Base-by-base conservation (phyloP, 2,113 vertebrate genomes). In the Coptodon rendalli region DNA sequence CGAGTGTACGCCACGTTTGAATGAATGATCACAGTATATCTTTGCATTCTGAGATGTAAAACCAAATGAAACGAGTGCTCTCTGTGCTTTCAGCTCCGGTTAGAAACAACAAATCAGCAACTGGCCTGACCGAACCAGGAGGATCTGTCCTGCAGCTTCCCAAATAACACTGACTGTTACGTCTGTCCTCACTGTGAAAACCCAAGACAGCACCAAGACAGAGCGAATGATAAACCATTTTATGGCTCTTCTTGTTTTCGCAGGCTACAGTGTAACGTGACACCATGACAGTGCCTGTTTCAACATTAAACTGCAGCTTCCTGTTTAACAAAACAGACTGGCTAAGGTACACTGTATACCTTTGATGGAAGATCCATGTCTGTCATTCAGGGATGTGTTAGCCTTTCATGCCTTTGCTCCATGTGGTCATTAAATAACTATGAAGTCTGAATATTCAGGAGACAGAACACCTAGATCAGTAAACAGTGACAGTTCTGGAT, bases 261-360 rank as follows among this genome's bases (percentile, higher is more conserved):
- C 3, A 16, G 53, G 7, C 14, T 2, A 2, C 5, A 7, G 34
- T 84, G 90, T 56, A 94, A 91, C 12, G 0, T 9, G 88, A 94
- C 68, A 87, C 88, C 45, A 9, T 4, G 5, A 80, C 78, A 83
- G 86, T 54, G 53, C 83, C 59, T 9, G 24, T 84, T 86, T 84
- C 78, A 84, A 24, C 40, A 89, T 79, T 50, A 81, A 87, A 80
- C 85, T 85, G 48, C 5, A 63, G 87, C 80, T 92, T 92, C 86
- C 86, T 81, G 63, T 88, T 81, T 88, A 52, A 90, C n/a, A 85
- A 80, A 87, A 34, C 45, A 40, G 90, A 86, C 80, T 81, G 83
- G 52, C 53, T 53, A 48, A 89, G 52, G 52, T 9, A 17, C 54
- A 38, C 52, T 16, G n/a, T 9, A 24, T 14, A 80, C 73, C 63